Base-by-base conservation (phyloP, 2,797 vertebrate species). In the Rhinophrynus dorsalis region DNA sequence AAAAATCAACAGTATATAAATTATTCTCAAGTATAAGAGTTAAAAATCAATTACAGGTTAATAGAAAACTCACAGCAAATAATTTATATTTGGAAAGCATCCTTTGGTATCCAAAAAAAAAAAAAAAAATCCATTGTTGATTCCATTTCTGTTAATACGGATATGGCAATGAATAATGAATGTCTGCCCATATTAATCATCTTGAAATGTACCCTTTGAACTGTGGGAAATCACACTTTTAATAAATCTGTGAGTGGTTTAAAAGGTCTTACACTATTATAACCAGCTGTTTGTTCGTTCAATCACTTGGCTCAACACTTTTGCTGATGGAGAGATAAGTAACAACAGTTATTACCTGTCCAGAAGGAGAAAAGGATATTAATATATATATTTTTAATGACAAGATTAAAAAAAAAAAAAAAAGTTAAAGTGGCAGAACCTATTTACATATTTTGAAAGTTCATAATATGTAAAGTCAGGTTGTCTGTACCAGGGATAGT, bases 81-180 rank as follows among this genome's bases (percentile, higher is more conserved):
- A 44, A 40, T 24, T 67, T 60, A 29, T 60, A 67, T 73, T 63
- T 71, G 38, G 51, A 62, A 24, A 38, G 40, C 59, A 44, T 57
- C 54, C 40, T 56, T 54, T 63, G 58, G 50, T 62, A 47, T 45
- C 68, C 30, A 56, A 32, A 56, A n/a, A n/a, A n/a, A n/a, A n/a
- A n/a, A n/a, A n/a, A n/a, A n/a, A n/a, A 63, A 55, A 63, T 62
- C 50, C 68, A 64, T 33, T 47, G 38, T 24, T 52, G 32, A 54
- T 51, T 45, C 62, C 38, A 60, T 73, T 73, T 67, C 62, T 73
- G 67, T 73, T 66, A 73, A 66, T 52, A 45, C 27, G 29, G 55
- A 54, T 73, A 66, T 27, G 9, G 62, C 54, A 47, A 73, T 73
- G 70, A 73, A 73, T 73, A 73, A 73, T 73, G 47, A 73, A 73